Evolutionary conservation across 1,140 invertebrate species (phyloP).

Genomic region (Solen grandis): DNA sequence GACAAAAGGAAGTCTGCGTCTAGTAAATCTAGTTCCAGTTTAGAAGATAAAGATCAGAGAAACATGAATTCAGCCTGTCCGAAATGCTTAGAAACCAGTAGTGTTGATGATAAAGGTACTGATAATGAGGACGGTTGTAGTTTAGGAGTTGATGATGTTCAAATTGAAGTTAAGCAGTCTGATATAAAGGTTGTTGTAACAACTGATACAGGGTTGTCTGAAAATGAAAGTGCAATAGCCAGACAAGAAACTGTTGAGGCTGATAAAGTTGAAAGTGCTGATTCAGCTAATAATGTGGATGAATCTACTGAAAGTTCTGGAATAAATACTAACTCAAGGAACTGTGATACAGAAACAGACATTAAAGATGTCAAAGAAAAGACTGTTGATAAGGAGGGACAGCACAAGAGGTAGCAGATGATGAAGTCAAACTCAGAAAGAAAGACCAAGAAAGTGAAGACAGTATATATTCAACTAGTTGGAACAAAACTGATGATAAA

Average conservation of each 20-base stretch:
- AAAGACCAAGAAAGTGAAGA: neutral
- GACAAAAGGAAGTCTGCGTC: neutral
- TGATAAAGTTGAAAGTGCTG: neutral
- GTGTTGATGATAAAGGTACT: neutral
- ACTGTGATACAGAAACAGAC: neutral
- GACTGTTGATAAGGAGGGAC: neutral
- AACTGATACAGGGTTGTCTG: neutral
- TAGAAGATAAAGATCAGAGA: too few relatives aligned
- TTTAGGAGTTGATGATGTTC: too few relatives aligned
- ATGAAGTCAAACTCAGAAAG: neutral
- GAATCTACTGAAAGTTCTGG: neutral
- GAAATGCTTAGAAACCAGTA: neutral
- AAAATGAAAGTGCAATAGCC: neutral
- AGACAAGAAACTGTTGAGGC: neutral
- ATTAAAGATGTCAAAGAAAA: slow-evolving; percentile 1
- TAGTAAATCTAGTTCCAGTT: neutral
- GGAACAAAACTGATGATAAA: neutral
- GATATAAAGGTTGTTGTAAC: neutral
- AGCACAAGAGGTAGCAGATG: slow-evolving; percentile 12
- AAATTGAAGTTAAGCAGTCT: too few relatives aligned
- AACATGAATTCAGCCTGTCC: too few relatives aligned
- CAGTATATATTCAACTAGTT: slow-evolving; percentile 1
- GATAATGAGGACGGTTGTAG: neutral
- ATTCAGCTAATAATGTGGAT: neutral
- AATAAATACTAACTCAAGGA: too few relatives aligned